These are phyloP conservation scores for Sula dactylatra DNA, from an alignment of 2,113 vertebrate genomes.

Conservation along the genomic window DNA sequence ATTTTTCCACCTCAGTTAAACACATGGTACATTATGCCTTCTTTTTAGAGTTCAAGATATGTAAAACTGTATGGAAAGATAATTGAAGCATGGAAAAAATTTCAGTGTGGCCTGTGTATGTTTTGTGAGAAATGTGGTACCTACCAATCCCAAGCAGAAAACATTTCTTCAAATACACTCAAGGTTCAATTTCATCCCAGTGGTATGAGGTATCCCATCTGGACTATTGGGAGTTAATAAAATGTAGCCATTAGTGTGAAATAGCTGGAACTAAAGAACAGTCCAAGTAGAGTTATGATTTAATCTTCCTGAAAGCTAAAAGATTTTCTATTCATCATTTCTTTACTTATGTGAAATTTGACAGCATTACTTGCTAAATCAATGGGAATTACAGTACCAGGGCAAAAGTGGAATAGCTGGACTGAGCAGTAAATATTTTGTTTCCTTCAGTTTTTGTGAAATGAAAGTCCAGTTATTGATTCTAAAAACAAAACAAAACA, in stretches of 20 bases:
- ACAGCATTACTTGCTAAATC: conserved; percentile 20
- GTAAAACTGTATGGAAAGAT: neutral
- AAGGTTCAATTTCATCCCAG: neutral
- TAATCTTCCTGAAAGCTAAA: conserved; percentile 23
- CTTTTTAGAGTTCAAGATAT: neutral
- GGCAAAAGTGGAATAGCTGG: neutral
- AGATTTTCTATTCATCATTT: conserved; percentile 14
- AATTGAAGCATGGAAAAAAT: neutral
- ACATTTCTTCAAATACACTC: neutral
- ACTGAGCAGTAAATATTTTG: neutral
- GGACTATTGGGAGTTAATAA: conserved; percentile 17
- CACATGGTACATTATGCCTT: neutral
- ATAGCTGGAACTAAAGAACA: conserved; percentile 28
- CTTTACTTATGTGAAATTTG: neutral
- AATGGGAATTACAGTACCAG: neutral
- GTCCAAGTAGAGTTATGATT: conserved; percentile 12
- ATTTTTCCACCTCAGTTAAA: neutral
- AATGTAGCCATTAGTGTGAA: neutral
- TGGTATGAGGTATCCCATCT: neutral
- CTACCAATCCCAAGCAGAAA: neutral
- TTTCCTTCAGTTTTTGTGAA: neutral
- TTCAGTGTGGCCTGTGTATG: neutral
- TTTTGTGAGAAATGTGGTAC: neutral
- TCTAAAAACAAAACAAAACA: neutral
- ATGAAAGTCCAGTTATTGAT: neutral